These are phyloP conservation scores for Octonoba sinensis DNA, from an alignment of 2,888 invertebrate genomes.

Conservation along the genomic window DNA sequence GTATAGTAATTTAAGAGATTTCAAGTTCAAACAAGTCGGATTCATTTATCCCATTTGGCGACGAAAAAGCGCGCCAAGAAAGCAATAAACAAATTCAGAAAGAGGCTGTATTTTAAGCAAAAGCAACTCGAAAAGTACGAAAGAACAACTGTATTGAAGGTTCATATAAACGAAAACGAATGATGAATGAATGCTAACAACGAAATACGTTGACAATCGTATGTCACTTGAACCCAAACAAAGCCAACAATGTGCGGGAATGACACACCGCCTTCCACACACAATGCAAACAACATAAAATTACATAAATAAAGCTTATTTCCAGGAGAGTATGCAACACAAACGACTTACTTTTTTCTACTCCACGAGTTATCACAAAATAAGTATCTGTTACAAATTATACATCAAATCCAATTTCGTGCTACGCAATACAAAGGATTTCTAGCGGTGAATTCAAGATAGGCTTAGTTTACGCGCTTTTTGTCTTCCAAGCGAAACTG, in stretches of 20 bases:
- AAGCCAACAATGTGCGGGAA: neutral
- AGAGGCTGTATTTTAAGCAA: no score
- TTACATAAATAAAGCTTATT: neutral
- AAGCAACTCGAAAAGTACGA: no score
- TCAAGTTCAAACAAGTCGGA: no score
- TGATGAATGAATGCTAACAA: no score
- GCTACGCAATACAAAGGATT: conserved; percentile 52
- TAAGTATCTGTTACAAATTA: conserved; percentile 13
- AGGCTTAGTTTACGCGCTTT: conserved; percentile 61
- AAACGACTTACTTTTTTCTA: conserved; percentile 33
- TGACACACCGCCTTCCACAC: conserved; percentile 27
- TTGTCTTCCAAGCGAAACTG: conserved; percentile 37
- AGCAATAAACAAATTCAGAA: no score
- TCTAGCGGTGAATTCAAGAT: conserved; percentile 53
- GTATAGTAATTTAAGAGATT: no score
- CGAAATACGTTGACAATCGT: no score
- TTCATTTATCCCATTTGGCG: no score
- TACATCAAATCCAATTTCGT: conserved; percentile 25
- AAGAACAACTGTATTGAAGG: no score
- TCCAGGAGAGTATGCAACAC: no score
- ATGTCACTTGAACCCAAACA: neutral
- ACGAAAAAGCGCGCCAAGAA: no score
- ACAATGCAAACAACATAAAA: neutral
- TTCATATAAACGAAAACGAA: no score
- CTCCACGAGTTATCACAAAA: neutral